Percentiles rank a stretch among this genome's conserved stretches.
Conservation (phyloP, 1,140 invertebrate genomes). For the Lepidurus apus region DNA sequence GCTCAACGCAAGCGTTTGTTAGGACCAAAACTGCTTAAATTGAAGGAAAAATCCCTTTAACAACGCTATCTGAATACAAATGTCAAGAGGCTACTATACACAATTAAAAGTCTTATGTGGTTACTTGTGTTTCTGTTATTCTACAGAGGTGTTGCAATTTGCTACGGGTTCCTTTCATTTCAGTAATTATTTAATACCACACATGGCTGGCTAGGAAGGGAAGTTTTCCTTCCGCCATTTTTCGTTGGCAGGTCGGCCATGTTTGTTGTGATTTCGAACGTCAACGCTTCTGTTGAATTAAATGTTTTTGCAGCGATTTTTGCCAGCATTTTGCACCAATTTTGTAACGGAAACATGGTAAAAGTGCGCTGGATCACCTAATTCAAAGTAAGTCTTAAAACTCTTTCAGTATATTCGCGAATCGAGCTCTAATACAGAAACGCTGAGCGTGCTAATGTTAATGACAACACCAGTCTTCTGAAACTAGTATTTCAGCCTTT, state of each 20-base stretch:
- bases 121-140: too few relatives aligned
- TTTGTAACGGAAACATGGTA: conserved; percentile 12
- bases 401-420: not conserved
- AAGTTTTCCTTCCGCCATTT: conserved; percentile 5
- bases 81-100: too few relatives aligned
- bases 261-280: conserved; percentile 21
- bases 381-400: not conserved
- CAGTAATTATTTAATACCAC: too few relatives aligned
- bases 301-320: conserved; percentile 22
- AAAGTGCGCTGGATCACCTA: conserved; percentile 2
- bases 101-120: too few relatives aligned
- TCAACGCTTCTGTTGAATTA: conserved; percentile 18
- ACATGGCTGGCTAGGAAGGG: not conserved
- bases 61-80: not conserved
- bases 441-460: not conserved
- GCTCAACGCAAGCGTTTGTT: not conserved
- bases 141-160: not conserved
- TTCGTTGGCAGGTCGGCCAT: conserved; percentile 16
- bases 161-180: too few relatives aligned
- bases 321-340: conserved; percentile 13
- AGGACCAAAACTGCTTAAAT: not conserved
- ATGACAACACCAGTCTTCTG: not conserved
- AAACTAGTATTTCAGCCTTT: too few relatives aligned
- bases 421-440: not conserved
- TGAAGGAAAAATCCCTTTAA: not conserved